phyloP scores from a whole-genome alignment of 2,797 vertebrate genomes.

The Hippoglossus hippoglossus region DNA sequence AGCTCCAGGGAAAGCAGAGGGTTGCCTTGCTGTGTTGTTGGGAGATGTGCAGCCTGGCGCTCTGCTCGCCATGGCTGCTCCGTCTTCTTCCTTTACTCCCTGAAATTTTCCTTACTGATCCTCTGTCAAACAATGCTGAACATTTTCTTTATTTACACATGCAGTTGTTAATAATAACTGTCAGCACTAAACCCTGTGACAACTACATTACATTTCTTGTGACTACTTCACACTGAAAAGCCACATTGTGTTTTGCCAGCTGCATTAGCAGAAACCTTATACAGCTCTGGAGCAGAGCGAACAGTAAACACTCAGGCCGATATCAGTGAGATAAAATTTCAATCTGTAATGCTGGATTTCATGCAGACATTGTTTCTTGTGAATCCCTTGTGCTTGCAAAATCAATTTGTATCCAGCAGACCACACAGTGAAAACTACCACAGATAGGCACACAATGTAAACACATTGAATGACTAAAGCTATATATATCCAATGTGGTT shows the following conservation, averaged over 20 bases:
- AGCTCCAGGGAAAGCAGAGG: not conserved
- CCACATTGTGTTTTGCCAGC: not conserved
- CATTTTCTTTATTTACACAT: not conserved
- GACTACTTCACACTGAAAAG: conserved; percentile 10
- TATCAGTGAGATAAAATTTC: not conserved
- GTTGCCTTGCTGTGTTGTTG: not conserved
- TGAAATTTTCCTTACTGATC: not conserved
- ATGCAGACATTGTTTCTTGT: not conserved
- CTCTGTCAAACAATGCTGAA: not conserved
- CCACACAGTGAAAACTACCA: not conserved
- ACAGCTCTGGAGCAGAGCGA: not conserved
- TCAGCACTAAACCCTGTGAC: not conserved
- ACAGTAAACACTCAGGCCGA: not conserved
- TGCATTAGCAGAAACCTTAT: not conserved
- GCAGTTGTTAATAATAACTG: not conserved
- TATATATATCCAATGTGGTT: not conserved
- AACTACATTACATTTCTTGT: conserved; percentile 1
- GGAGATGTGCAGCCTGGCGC: not conserved
- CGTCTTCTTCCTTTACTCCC: not conserved
- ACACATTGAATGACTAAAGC: not conserved
- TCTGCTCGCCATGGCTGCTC: not conserved
- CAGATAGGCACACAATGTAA: not conserved
- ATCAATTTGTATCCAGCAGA: not conserved
- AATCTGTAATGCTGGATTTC: not conserved
- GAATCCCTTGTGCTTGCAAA: not conserved